phyloP scores from a whole-genome alignment of 2,797 vertebrate species.

The Falco rusticolus region DNA sequence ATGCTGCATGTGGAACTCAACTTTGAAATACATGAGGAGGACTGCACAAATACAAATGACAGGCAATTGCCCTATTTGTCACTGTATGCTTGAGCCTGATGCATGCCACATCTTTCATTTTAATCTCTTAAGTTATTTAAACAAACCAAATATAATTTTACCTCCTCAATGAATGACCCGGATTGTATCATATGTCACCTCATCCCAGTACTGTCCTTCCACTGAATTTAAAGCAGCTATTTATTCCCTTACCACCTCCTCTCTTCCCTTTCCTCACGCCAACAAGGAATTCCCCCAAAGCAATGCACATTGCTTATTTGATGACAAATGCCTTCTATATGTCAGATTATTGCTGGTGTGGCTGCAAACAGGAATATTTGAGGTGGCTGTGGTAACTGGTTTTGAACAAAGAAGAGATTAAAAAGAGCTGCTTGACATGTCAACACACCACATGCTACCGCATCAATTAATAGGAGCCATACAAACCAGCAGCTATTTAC shows the following conservation, averaged over 20 bases:
- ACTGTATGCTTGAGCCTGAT: not conserved
- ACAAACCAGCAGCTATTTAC: not conserved
- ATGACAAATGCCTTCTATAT: slow-evolving; percentile 24
- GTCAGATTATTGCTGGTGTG: not conserved
- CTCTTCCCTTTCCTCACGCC: not conserved
- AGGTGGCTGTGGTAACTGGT: slow-evolving; percentile 10
- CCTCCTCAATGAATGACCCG: not conserved
- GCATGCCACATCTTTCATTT: not conserved
- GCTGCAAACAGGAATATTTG: slow-evolving; percentile 28
- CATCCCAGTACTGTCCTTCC: not conserved
- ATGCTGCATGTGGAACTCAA: not conserved
- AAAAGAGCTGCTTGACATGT: not conserved
- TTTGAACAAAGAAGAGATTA: slow-evolving; percentile 39
- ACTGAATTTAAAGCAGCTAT: not conserved
- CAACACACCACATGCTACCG: not conserved
- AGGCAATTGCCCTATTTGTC: not conserved
- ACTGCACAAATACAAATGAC: not conserved
- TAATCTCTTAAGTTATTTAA: not conserved
- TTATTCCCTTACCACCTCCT: not conserved
- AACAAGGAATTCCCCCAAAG: not conserved
- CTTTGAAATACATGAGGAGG: not conserved
- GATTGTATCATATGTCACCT: not conserved
- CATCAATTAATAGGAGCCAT: slow-evolving; percentile 36
- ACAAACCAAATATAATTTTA: not conserved
- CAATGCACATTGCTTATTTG: not conserved